phyloP scores from a whole-genome alignment of 2,888 invertebrate genomes.

The Dioctria rufipes region DNA sequence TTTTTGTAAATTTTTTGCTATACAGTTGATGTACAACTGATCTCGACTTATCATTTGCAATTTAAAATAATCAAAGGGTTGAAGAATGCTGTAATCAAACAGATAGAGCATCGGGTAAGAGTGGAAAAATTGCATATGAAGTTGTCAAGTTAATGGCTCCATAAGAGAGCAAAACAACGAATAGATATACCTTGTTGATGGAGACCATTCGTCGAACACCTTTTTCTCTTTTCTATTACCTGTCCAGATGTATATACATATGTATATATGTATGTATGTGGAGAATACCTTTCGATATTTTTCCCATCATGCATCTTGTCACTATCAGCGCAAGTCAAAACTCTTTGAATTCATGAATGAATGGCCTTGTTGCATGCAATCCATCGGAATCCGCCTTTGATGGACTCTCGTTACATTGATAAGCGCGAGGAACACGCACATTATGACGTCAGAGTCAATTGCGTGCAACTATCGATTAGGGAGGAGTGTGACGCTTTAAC shows the following conservation, averaged over 20 bases:
- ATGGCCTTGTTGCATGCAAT: constrained; percentile 48
- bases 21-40: neutral
- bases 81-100: neutral
- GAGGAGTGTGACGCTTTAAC: constrained; percentile 48
- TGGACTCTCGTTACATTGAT: constrained; percentile 39
- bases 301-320: constrained; percentile 51
- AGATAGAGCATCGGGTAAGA: neutral
- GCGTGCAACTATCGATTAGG: constrained; percentile 53
- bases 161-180: neutral
- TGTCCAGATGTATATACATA: neutral
- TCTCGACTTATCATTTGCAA: constrained; percentile 15
- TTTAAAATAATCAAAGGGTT: constrained; percentile 8
- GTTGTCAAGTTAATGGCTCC: neutral
- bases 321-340: constrained; percentile 51
- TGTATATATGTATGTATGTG: neutral
- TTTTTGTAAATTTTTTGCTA: neutral
- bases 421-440: constrained; percentile 35
- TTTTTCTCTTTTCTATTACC: neutral
- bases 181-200: neutral
- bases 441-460: constrained; percentile 50
- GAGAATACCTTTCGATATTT: constrained; percentile 26
- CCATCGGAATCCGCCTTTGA: constrained; percentile 40
- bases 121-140: neutral
- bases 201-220: neutral
- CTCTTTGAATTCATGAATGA: constrained; percentile 47